Percentiles rank a stretch among this genome's conserved stretches.
phyloP scores from a whole-genome alignment of 2,113 vertebrate species.

The Galemys pyrenaicus region DNA sequence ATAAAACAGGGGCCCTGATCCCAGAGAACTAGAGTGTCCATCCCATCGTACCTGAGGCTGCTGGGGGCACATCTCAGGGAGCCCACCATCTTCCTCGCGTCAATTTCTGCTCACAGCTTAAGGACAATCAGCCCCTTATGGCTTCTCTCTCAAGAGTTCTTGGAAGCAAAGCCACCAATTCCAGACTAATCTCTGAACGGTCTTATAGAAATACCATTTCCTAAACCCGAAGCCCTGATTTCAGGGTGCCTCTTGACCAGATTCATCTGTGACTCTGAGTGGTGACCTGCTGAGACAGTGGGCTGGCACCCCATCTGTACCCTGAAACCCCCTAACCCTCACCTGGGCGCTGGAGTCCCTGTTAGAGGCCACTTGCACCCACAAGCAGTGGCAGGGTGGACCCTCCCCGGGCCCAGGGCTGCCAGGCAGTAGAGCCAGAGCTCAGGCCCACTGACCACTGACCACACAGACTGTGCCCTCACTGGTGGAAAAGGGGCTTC shows the following conservation, averaged over 20 bases:
- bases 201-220: neutral
- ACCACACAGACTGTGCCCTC: no score
- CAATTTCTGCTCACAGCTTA: rapidly evolving
- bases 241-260: neutral
- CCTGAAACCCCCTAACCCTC: rapidly evolving
- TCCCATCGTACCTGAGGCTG: neutral
- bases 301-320: rapidly evolving
- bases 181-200: neutral
- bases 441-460: no score
- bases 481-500: no score
- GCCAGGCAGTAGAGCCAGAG: no score
- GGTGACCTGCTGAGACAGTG: rapidly evolving
- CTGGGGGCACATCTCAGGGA: rapidly evolving
- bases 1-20: neutral
- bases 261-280: neutral
- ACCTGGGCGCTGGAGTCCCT: rapidly evolving
- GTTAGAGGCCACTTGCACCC: no score
- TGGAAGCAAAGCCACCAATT: neutral
- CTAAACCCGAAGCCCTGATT: neutral
- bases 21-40: rapidly evolving
- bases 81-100: rapidly evolving
- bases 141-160: neutral
- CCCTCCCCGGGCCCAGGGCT: neutral
- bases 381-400: no score
- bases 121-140: neutral